A percentile compares a stretch with the other conserved stretches of the same genome.
These are phyloP conservation scores for Carassius auratus DNA, from an alignment of 2,113 vertebrate species.

Conservation along the genomic window DNA sequence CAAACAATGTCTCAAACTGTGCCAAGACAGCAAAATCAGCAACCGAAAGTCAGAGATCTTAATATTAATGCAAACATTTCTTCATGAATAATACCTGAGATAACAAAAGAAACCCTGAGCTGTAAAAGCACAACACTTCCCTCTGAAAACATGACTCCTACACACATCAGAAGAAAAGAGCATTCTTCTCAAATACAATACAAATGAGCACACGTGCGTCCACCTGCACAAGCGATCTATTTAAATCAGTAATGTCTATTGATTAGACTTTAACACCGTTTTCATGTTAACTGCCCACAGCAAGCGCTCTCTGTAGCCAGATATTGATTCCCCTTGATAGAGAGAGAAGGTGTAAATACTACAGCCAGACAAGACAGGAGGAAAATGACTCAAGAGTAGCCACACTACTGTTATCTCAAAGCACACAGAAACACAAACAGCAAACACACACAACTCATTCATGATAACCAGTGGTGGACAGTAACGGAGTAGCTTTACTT, in stretches of 20 bases:
- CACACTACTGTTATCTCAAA: not conserved
- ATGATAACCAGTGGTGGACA: too few relatives aligned
- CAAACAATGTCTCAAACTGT: not conserved
- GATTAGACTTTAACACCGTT: slow-evolving; percentile 7
- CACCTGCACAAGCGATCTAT: slow-evolving; percentile 24
- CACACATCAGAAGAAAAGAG: not conserved
- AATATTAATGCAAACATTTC: not conserved
- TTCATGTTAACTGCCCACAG: slow-evolving; percentile 31
- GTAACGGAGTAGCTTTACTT: too few relatives aligned
- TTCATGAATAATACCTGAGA: not conserved
- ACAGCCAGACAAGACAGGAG: not conserved
- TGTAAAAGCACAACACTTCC: not conserved
- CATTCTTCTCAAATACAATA: not conserved
- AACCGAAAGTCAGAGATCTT: not conserved
- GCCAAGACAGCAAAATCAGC: not conserved
- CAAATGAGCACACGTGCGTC: not conserved
- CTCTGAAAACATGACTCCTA: not conserved
- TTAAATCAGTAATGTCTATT: slow-evolving; percentile 30
- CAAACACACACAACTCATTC: not conserved
- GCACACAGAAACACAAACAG: not conserved
- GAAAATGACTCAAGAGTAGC: not conserved
- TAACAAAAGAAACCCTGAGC: not conserved
- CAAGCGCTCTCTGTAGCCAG: not conserved
- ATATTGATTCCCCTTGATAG: slow-evolving; percentile 35
- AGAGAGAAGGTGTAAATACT: slow-evolving; percentile 25